Conservation (phyloP, 2,797 vertebrate genomes). For the Poeciliopsis infans region DNA sequence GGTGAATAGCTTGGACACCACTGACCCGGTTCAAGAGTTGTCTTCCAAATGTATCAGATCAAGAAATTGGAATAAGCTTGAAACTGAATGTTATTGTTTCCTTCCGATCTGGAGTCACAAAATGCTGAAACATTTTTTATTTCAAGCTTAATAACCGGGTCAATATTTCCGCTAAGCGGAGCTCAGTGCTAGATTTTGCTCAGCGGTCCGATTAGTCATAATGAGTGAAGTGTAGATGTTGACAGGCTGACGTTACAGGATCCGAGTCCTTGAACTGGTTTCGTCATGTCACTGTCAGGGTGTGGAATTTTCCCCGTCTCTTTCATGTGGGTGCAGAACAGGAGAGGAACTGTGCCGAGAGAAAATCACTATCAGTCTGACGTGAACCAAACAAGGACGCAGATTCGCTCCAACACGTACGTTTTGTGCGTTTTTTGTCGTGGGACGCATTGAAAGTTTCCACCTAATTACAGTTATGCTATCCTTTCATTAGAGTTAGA, state of each 20-base stretch:
- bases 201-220: slow-evolving; percentile 20
- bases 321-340: slow-evolving; percentile 32
- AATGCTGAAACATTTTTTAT: slow-evolving; percentile 43
- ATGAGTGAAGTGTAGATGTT: slow-evolving; percentile 13
- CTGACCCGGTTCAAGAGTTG: slow-evolving; percentile 40
- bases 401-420: slow-evolving; percentile 26
- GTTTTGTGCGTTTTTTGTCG: slow-evolving; percentile 31
- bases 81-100: slow-evolving; percentile 38
- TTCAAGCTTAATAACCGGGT: slow-evolving; percentile 23
- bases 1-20: not conserved
- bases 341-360: not conserved
- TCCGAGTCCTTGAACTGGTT: slow-evolving; percentile 47
- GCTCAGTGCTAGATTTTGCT: slow-evolving; percentile 22
- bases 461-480: slow-evolving; percentile 70
- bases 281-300: slow-evolving; percentile 47
- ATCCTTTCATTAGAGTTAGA: slow-evolving; percentile 66
- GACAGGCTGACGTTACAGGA: slow-evolving; percentile 42
- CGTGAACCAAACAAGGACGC: slow-evolving; percentile 33
- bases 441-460: slow-evolving; percentile 66
- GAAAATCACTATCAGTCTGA: slow-evolving; percentile 15
- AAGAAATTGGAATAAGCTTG: slow-evolving; percentile 55
- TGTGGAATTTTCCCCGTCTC: slow-evolving; percentile 36
- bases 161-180: slow-evolving; percentile 26
- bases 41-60: slow-evolving; percentile 46
- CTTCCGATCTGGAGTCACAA: slow-evolving; percentile 40